Evolutionary conservation across 2,113 vertebrate species (phyloP).

Genomic region (Thunnus maccoyii): DNA sequence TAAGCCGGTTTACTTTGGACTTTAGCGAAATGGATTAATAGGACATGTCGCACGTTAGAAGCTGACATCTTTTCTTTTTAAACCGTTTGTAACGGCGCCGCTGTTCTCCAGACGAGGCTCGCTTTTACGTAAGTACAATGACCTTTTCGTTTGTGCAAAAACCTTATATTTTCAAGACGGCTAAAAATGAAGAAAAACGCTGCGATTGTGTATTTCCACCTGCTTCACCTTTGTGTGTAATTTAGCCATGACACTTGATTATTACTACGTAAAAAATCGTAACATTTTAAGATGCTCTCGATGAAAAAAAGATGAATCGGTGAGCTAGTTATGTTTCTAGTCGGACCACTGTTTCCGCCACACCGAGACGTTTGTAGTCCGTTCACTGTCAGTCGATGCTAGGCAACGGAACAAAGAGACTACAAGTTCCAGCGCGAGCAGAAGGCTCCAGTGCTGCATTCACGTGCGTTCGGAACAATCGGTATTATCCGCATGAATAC

Average conservation of each 20-base stretch:
- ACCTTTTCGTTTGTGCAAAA: constrained; percentile 34
- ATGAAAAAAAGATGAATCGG: neutral
- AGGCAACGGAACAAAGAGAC: constrained; percentile 5
- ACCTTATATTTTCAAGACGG: too few relatives aligned
- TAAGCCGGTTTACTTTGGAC: neutral
- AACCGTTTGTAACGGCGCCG: neutral
- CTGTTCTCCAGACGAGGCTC: neutral
- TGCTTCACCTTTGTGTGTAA: rapidly evolving
- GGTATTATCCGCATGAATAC: neutral
- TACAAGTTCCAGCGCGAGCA: constrained; percentile 49
- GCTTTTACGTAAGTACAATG: constrained; percentile 60
- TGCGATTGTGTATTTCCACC: too few relatives aligned
- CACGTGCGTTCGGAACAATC: neutral
- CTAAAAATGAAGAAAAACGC: too few relatives aligned
- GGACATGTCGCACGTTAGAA: neutral
- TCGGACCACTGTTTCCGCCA: constrained; percentile 4
- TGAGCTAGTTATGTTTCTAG: constrained; percentile 31
- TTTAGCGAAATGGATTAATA: neutral
- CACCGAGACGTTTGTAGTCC: constrained; percentile 54
- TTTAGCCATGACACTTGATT: rapidly evolving
- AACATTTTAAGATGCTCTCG: neutral
- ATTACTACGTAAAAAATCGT: neutral
- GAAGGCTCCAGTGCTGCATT: neutral
- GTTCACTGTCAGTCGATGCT: rapidly evolving
- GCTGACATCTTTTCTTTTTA: constrained; percentile 1